Base-by-base conservation (phyloP, 2,888 invertebrate genomes). In the Punctoribates punctum region DNA sequence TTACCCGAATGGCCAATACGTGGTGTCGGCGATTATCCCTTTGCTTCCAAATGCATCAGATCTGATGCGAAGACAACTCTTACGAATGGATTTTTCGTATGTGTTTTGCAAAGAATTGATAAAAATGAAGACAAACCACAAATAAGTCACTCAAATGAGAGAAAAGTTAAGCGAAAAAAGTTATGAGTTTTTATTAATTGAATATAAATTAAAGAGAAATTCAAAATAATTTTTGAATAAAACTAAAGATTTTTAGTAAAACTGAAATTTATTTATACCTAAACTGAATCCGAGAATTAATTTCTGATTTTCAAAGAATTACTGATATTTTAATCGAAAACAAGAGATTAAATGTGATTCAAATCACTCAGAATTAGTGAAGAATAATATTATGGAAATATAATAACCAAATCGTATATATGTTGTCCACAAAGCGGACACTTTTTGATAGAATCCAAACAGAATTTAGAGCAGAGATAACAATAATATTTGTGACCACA, bases 51-150 rank as follows among this genome's bases (percentile, higher is more conserved):
- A 78, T 96, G 95, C 83, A 82, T 98, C 57, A 91, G 94, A 82
- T 88, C 93, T 0, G 88, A 86, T 79, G 90, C 92, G 0, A 88
- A 91, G 6, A 72, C 51, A 2, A 94, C 96, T 85, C 85, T 89
- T 6, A 94, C 95, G 0, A 95, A 92, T 83, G 98, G 98, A 1
- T 97, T 99, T 85, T 99, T 99, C 85, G 88, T 98, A 48, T 96
- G 97, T 0, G 88, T 96, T 73, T 90, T 98, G 81, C 92, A 83
- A 78, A 79, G 80, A 75, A 42, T 77, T 65, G 15, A 38, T 27
- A n/a, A 3, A 4, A 51, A 20, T 51, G n/a, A 51, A 20, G 6
- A 20, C 17, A 51, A 51, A n/a, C 5, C 2, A 20, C 17, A 20
- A 20, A n/a, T n/a, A 51, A 51, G n/a, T 20, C n/a, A 51, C 8